A percentile compares a stretch with the other conserved stretches of the same genome.
Evolutionary conservation across 2,113 vertebrate species (phyloP).

Genomic region (Grammomys surdaster): DNA sequence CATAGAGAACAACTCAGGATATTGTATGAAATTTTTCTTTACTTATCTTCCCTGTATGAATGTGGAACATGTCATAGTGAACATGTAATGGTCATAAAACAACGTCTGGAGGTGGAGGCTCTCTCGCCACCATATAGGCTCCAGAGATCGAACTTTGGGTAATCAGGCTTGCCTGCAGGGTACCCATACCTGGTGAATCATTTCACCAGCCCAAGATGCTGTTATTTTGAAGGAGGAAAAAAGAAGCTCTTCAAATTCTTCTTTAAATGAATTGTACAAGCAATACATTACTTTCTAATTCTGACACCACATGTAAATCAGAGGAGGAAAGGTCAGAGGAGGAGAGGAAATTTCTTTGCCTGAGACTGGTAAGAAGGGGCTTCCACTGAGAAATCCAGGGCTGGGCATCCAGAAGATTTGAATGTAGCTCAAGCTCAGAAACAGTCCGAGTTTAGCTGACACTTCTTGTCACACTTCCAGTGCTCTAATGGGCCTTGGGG

Average conservation of each 20-base stretch:
- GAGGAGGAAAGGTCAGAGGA: constrained; percentile 23
- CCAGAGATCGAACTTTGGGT: too few species aligned
- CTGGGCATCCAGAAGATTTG: constrained; percentile 26
- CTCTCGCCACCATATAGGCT: neutral
- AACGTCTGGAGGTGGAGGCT: too few species aligned
- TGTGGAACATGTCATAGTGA: neutral
- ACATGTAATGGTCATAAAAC: neutral
- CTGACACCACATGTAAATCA: constrained; percentile 68
- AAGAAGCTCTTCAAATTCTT: constrained; percentile 62
- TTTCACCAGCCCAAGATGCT: neutral
- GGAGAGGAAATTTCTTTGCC: constrained; percentile 50
- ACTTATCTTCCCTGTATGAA: neutral
- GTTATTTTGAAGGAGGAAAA: constrained; percentile 68
- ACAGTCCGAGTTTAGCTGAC: constrained; percentile 54
- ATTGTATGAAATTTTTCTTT: neutral
- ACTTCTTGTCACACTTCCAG: neutral
- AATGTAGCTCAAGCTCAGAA: constrained; percentile 63
- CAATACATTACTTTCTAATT: constrained; percentile 68
- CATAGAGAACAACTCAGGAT: constrained; percentile 41
- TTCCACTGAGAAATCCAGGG: constrained; percentile 28
- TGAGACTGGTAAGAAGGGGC: constrained; percentile 70
- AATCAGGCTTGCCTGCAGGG: neutral
- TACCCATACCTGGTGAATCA: neutral
- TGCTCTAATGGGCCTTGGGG: neutral
- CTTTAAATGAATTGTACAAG: constrained; percentile 64